These are phyloP conservation scores for Thelaira solivaga DNA, from an alignment of 2,888 invertebrate genomes.

Conservation along the genomic window DNA sequence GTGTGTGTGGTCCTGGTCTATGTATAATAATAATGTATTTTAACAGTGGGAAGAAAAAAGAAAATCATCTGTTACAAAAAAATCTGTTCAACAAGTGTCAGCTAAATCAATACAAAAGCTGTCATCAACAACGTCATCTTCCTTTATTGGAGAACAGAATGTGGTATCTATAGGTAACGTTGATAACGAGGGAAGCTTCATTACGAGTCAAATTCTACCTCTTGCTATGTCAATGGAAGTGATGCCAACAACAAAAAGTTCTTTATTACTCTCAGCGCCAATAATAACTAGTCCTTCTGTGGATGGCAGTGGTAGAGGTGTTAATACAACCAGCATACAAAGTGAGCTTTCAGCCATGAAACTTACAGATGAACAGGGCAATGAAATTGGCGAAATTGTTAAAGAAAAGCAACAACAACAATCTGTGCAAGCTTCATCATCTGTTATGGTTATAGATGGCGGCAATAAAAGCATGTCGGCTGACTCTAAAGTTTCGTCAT, in stretches of 20 bases:
- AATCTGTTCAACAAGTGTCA: constrained; percentile 36
- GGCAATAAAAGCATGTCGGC: neutral
- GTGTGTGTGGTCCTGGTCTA: constrained; percentile 1
- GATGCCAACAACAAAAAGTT: neutral
- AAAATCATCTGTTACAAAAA: constrained; percentile 28
- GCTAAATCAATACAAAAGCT: neutral
- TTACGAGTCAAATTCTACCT: neutral
- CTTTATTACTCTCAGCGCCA: neutral
- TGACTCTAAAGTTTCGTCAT: constrained; percentile 3
- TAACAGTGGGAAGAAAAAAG: constrained; percentile 29
- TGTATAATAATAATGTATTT: constrained; percentile 35
- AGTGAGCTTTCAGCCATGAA: constrained; percentile 24
- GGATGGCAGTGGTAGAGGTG: neutral
- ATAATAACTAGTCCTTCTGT: neutral
- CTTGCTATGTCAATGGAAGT: neutral
- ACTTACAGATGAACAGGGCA: constrained; percentile 19
- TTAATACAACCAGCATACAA: constrained; percentile 8
- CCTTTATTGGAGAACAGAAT: neutral
- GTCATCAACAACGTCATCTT: neutral
- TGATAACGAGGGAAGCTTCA: neutral
- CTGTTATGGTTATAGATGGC: neutral
- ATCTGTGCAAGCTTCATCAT: constrained; percentile 1
- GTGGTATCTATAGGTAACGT: neutral
- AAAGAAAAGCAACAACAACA: constrained; percentile 26
- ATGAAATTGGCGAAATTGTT: constrained; percentile 9